Evolutionary conservation across 2,113 vertebrate genomes (phyloP).

Genomic region (Hippoglossus stenolepis): DNA sequence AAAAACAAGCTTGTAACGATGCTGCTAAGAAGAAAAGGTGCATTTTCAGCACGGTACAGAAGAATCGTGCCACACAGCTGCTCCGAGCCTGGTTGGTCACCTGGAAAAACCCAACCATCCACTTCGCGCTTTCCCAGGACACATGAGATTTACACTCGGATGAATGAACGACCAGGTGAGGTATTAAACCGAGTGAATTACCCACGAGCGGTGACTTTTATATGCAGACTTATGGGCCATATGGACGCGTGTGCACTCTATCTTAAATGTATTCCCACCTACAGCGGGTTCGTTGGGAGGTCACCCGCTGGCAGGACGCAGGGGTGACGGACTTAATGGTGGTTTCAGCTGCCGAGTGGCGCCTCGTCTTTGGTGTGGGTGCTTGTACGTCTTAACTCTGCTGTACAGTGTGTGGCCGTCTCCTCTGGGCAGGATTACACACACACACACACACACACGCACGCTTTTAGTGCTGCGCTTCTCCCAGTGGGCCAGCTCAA

Average conservation of each 20-base stretch:
- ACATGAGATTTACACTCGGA: background rate
- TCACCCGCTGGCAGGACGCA: constrained; percentile 6
- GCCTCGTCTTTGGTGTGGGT: constrained; percentile 3
- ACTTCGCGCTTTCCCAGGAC: constrained; percentile 1
- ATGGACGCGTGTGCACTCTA: background rate
- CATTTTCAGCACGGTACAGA: background rate
- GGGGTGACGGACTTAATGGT: constrained; percentile 14
- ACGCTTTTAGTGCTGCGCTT: constrained; percentile 34
- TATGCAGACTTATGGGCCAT: constrained; percentile 25
- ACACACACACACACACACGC: constrained; percentile 5
- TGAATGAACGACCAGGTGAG: constrained; percentile 23
- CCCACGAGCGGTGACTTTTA: constrained; percentile 24
- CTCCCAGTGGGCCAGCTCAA: constrained; percentile 51
- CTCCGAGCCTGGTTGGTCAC: constrained; percentile 6
- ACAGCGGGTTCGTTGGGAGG: constrained; percentile 49
- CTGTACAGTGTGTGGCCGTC: constrained; percentile 26
- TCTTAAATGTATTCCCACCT: constrained; percentile 19
- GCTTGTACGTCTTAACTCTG: constrained; percentile 18
- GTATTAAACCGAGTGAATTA: constrained; percentile 42
- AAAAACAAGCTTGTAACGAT: background rate
- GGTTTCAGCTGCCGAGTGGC: constrained; percentile 26
- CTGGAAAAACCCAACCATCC: constrained; percentile 1
- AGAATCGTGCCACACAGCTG: constrained; percentile 7
- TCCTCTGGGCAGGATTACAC: constrained; percentile 69
- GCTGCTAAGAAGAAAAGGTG: background rate